Evolutionary conservation across 1,140 invertebrate genomes (phyloP).

Genomic region (Vanessa atalanta): DNA sequence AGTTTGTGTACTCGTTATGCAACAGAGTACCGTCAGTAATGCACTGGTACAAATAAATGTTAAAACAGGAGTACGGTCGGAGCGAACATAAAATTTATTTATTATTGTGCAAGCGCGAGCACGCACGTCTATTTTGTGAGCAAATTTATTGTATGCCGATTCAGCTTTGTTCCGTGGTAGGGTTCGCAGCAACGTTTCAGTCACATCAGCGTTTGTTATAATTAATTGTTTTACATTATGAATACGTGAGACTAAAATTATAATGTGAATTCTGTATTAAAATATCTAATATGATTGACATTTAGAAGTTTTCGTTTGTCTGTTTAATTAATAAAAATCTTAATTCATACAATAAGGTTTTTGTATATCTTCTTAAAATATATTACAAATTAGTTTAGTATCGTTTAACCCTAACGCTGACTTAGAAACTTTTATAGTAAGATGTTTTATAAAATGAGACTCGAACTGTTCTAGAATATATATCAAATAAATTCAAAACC

Average conservation of each 20-base stretch:
- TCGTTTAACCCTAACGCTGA: neutral
- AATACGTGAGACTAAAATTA: neutral
- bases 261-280: conserved; percentile 12
- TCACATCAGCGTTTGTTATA: conserved; percentile 41
- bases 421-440: conserved; percentile 7
- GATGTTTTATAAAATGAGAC: conserved; percentile 22
- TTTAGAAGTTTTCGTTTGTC: neutral
- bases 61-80: conserved; percentile 54
- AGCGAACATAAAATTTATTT: conserved; percentile 71
- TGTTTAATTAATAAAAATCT: too few species aligned
- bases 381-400: neutral
- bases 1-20: conserved; percentile 29
- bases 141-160: conserved; percentile 72
- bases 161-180: conserved; percentile 60
- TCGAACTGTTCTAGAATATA: conserved; percentile 35
- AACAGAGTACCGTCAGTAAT: conserved; percentile 31
- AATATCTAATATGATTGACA: neutral
- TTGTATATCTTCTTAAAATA: too few species aligned
- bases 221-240: conserved; percentile 28
- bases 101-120: conserved; percentile 61
- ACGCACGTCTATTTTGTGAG: conserved; percentile 70
- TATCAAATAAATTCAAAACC: conserved; percentile 46
- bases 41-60: conserved; percentile 53
- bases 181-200: conserved; percentile 45
- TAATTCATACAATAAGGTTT: too few species aligned